Conservation (phyloP, 2,797 vertebrate species). For the Galago senegalensis region DNA sequence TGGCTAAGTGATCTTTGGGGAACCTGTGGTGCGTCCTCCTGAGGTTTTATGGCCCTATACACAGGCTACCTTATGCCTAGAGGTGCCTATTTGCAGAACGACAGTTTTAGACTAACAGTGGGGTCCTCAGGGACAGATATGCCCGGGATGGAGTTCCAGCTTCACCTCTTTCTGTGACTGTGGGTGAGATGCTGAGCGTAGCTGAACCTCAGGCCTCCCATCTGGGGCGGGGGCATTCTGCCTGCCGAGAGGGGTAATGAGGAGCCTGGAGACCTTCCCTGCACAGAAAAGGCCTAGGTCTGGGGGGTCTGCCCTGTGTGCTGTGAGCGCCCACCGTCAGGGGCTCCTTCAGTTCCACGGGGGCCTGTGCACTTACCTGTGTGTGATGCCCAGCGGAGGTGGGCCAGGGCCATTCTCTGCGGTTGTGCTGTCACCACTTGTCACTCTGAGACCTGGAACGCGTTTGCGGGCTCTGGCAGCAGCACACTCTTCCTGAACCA, state of each 20-base stretch:
- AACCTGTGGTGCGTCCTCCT: background rate
- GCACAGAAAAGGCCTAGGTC: too few species aligned
- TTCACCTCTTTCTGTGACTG: background rate
- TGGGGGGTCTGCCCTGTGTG: accelerated
- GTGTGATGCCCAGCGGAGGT: background rate
- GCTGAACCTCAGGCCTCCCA: background rate
- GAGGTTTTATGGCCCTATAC: background rate
- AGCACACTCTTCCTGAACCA: background rate
- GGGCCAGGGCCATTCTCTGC: accelerated
- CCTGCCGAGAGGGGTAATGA: background rate
- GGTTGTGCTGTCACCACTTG: background rate
- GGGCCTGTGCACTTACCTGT: background rate
- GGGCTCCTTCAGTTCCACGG: background rate
- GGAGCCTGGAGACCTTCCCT: background rate
- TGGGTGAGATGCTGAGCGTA: accelerated
- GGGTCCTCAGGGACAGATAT: too few species aligned
- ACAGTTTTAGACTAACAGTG: background rate
- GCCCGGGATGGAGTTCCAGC: background rate
- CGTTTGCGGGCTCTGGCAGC: accelerated
- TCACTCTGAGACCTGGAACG: background rate
- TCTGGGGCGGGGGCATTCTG: accelerated
- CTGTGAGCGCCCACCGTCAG: accelerated
- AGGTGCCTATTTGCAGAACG: background rate
- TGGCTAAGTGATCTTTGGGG: accelerated
- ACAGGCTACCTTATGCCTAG: background rate